Evolutionary conservation across 1,140 invertebrate species (phyloP), one percentile per base, ranked within the genome.

Genomic region (Megathymus violae): DNA sequence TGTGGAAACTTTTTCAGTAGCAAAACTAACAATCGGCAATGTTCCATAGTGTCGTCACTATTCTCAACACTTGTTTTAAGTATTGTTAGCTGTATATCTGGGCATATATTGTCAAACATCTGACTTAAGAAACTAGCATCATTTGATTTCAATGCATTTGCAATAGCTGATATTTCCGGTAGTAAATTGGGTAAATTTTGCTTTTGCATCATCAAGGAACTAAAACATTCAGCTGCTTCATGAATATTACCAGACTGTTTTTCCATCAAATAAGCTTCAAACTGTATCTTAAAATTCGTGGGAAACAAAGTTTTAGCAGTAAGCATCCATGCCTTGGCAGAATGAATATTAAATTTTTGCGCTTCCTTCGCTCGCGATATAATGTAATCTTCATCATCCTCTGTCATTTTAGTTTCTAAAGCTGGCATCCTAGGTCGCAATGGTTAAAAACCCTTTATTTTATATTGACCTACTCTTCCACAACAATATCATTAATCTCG

Each of bases 291-390:
- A 76, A 97, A 97, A 81, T 96, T 97, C 25, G 95, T 93, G 0
- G 97, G 96, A 92, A 95, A 97, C 60, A 98, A 92, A 5, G 95
- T 96, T 93, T 96, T 96, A 0, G 97, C 97, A 5, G 96, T 97
- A n/a, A 98, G 93, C 89, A 97, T 94, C 97, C 97, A 98, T 14
- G 96, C 95, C 93, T 97, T 97, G 0, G 96, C 96, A 25, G 95
- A 93, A 85, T 94, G 94, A 62, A 95, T 94, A 87, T 97, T 95
- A 25, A 80, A 90, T 56, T 94, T 92, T 19, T 96, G 91, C 25
- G 93, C 93, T 74, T 94, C 92, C 86, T 96, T 96, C 0, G 96
- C 96, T 80, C 94, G 91, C 56, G 93, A 92, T 74, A 97, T 95
- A 56, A 97, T 93, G 91, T 96, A 97, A 76, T 96, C 95, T 92